Evolutionary conservation across 2,888 invertebrate genomes (phyloP), one percentile per base, ranked within the genome.

Genomic region (Limnephilus rhombicus): DNA sequence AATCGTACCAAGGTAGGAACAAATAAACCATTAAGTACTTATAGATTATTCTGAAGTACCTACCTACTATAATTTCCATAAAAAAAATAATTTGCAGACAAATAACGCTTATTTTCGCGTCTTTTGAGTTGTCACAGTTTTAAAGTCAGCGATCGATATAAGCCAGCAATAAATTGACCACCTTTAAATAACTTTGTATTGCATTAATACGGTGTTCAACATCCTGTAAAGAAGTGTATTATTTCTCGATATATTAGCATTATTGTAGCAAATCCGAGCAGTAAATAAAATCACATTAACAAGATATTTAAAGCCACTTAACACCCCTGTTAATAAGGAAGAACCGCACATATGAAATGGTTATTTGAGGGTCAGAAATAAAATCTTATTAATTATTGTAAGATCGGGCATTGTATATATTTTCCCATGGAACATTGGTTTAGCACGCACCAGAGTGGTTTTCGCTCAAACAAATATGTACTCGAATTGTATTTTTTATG

Each of bases 201-300:
- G n/a, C 68, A n/a, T n/a, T 68, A 68, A 68, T 68, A 68, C 82
- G 34, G 31, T 83, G 24, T 34, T 31, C 31, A 34, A 83, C 82
- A 83, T 83, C 82, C 82, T 83, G 82, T 15, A 83, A 24, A 24
- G 82, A 31, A 18, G 31, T 83, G 34, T 34, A 83, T 83, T 83
- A 83, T 34, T 31, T 83, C 34, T 37, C 82, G 34, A 83, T 83
- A 83, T 83, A 34, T 83, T 83, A 83, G 31, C 82, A 83, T 83
- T n/a, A 68, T 68, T 68, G 68, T 24, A 2, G 68, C 68, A 83
- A 34, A 83, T 15, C 82, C 82, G 82, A 34, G 34, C 82, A 34
- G 82, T 37, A 34, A 83, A 83, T 83, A 83, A 83, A 83, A 34
- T 83, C 82, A 83, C 15, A 34, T 18, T 24, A 83, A 83, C 12